Evolutionary conservation across 2,113 vertebrate genomes (phyloP).

Genomic region (Butastur rufipennis): DNA sequence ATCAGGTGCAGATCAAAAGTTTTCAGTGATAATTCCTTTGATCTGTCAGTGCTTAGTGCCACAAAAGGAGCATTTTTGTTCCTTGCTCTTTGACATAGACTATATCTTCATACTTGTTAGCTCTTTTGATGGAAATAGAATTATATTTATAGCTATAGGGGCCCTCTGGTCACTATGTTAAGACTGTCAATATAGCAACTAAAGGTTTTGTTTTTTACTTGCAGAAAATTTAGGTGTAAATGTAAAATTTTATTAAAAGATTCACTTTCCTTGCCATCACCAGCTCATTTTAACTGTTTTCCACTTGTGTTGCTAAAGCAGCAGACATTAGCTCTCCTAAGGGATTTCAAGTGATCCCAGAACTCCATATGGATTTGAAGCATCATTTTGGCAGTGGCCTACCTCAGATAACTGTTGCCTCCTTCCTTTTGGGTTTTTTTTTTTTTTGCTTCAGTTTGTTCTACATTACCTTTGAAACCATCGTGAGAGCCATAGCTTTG

Average conservation of each 20-base stretch:
- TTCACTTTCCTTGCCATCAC: not conserved
- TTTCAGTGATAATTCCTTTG: not conserved
- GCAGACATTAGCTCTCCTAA: not conserved
- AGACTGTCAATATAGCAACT: not conserved
- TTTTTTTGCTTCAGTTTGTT: not conserved
- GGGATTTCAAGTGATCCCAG: not conserved
- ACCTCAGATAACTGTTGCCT: slow-evolving; percentile 69
- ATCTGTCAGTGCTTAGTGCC: slow-evolving; percentile 2
- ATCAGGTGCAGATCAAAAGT: not conserved
- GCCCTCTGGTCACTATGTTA: not conserved
- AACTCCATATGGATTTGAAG: slow-evolving; percentile 8
- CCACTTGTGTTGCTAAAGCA: not conserved
- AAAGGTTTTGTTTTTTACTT: not conserved
- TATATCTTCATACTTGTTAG: not conserved
- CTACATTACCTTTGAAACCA: not conserved
- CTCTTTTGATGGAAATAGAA: not conserved
- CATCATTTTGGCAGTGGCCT: slow-evolving; percentile 59
- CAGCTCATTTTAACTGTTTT: not conserved
- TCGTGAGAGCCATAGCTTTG: slow-evolving; percentile 53
- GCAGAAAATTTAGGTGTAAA: not conserved
- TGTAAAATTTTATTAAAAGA: not conserved
- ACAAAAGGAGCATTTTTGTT: not conserved
- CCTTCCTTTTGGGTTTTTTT: not conserved
- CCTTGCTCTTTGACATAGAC: not conserved
- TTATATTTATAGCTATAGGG: not conserved